Conservation (phyloP, 2,888 invertebrate species). For the Eumacrocentrus americanus region DNA sequence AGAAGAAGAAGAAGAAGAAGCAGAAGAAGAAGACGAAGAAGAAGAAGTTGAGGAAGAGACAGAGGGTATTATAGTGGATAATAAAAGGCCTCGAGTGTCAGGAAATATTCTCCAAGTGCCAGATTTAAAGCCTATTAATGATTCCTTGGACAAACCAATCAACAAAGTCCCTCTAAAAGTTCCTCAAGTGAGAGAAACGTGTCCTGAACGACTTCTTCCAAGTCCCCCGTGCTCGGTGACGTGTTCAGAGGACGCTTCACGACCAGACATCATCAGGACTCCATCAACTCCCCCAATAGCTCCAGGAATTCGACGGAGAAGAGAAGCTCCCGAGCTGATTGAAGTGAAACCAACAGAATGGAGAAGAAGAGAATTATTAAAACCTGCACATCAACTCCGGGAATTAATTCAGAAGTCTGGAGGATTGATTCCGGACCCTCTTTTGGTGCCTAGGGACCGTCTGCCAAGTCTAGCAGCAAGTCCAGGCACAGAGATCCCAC, state of each 20-base stretch:
- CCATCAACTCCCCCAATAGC: conserved; percentile 26
- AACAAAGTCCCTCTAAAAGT: background rate
- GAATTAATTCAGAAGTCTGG: conserved; percentile 71
- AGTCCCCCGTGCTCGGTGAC: conserved; percentile 72
- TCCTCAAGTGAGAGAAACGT: conserved; percentile 29
- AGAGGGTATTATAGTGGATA: conserved; percentile 23
- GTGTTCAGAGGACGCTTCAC: conserved; percentile 76
- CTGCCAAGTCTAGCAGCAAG: conserved; percentile 73
- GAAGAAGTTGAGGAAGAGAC: too few relatives aligned
- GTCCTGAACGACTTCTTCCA: conserved; percentile 70
- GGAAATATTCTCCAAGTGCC: conserved; percentile 35
- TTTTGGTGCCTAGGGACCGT: conserved; percentile 79
- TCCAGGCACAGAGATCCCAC: conserved; percentile 79
- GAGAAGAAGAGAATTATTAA: conserved; percentile 32
- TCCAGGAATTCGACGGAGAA: conserved; percentile 4
- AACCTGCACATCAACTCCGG: conserved; percentile 74
- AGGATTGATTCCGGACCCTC: conserved; percentile 79
- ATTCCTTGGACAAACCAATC: background rate
- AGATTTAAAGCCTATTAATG: conserved; percentile 18
- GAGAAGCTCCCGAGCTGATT: conserved; percentile 26
- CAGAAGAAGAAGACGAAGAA: too few relatives aligned
- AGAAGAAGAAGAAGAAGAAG: too few relatives aligned
- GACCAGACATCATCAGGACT: conserved; percentile 54
- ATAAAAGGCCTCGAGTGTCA: conserved; percentile 21
- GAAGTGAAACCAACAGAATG: conserved; percentile 22